A percentile compares a stretch with the other conserved stretches of the same genome.
Evolutionary conservation across 2,113 vertebrate genomes (phyloP).

Genomic region (Alouatta palliata): DNA sequence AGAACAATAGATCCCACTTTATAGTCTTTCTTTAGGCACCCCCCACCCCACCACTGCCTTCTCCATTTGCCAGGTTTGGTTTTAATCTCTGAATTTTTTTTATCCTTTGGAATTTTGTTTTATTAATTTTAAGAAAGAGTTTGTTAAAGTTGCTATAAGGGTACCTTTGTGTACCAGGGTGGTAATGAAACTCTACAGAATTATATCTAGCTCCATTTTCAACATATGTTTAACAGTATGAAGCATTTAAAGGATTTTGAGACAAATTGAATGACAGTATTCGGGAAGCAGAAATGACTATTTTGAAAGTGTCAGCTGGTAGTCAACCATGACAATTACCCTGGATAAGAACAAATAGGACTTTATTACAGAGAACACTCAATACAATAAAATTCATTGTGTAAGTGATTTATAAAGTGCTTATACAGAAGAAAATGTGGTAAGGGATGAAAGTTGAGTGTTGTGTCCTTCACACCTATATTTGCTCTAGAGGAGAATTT

Average conservation of each 20-base stretch:
- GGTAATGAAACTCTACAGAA: constrained; percentile 36
- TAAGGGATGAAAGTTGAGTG: background rate
- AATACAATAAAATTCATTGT: constrained; percentile 13
- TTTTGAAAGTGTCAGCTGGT: constrained; percentile 31
- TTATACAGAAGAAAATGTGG: constrained; percentile 38
- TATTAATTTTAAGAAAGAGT: constrained; percentile 42
- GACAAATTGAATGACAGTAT: constrained; percentile 29
- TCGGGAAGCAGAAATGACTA: constrained; percentile 35
- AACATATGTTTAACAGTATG: background rate
- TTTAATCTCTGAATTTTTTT: constrained; percentile 45
- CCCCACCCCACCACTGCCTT: background rate
- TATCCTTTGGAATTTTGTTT: constrained; percentile 22
- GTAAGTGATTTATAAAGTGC: background rate
- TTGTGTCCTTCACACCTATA: constrained; percentile 4
- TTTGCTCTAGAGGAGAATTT: constrained; percentile 40
- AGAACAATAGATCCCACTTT: background rate
- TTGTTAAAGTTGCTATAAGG: constrained; percentile 14
- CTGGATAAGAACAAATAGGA: constrained; percentile 33
- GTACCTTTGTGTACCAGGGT: background rate
- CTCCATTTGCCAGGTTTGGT: background rate
- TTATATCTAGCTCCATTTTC: constrained; percentile 46
- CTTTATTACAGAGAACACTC: background rate
- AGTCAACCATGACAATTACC: constrained; percentile 28
- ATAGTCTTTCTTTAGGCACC: background rate
- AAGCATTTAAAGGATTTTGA: constrained; percentile 54